Evolutionary conservation across 1,140 invertebrate species (phyloP).

Genomic region (Brachystomella parvula): DNA sequence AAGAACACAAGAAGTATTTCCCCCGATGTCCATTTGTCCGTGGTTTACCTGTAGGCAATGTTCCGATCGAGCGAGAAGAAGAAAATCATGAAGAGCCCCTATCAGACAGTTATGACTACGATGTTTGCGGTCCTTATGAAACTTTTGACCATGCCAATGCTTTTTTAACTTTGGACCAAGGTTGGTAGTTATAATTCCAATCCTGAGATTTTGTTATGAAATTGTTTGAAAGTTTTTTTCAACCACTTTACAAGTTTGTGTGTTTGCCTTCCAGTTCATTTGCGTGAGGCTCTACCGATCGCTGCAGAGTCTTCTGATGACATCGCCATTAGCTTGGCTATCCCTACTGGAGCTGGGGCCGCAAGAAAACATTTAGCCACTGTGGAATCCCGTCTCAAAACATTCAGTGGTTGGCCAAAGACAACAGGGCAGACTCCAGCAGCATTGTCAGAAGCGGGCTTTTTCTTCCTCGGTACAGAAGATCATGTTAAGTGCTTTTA

Average conservation of each 20-base stretch:
- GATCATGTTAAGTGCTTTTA: conserved; percentile 84
- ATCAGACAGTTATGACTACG: conserved; percentile 17
- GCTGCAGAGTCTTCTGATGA: conserved; percentile 25
- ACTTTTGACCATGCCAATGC: too few species aligned
- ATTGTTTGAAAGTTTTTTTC: too few species aligned
- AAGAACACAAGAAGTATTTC: conserved; percentile 69
- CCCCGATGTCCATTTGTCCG: conserved; percentile 56
- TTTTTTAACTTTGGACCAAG: too few species aligned
- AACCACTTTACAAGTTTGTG: too few species aligned
- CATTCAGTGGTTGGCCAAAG: conserved; percentile 33
- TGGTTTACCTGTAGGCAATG: conserved; percentile 34
- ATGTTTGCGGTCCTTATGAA: conserved; percentile 33
- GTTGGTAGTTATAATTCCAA: too few species aligned
- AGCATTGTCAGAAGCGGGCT: conserved; percentile 35
- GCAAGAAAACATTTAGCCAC: conserved; percentile 26
- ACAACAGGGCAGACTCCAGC: conserved; percentile 23
- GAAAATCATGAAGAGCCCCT: too few species aligned
- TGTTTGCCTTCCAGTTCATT: conserved; percentile 14
- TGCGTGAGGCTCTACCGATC: conserved; percentile 30
- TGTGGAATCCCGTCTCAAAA: conserved; percentile 22
- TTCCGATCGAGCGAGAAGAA: conserved; percentile 25
- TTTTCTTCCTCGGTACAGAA: conserved; percentile 37
- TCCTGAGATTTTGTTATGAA: too few species aligned
- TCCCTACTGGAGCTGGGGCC: conserved; percentile 29
- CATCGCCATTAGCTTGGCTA: conserved; percentile 26